A percentile compares a stretch with the other conserved stretches of the same genome.
Conservation (phyloP, 2,113 vertebrate genomes). For the Sylvia atricapilla region DNA sequence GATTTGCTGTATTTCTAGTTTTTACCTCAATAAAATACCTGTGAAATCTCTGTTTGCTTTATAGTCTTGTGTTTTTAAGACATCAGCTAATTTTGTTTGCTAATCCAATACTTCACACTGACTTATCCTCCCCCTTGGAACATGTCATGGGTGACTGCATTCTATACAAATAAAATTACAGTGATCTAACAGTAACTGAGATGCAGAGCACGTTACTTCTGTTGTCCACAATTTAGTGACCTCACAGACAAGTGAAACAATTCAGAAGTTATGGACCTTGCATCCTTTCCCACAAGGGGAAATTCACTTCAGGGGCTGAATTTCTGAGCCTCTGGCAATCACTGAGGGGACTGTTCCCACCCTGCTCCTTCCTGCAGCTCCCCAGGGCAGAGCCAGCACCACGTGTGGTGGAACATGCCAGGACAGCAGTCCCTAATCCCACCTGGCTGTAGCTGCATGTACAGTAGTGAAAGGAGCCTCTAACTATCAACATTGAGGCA, state of each 20-base stretch:
- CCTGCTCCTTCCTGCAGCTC: background rate
- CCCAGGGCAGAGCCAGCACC: background rate
- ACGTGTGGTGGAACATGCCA: accelerated
- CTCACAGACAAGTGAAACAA: background rate
- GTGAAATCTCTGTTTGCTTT: background rate
- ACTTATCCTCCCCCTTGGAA: background rate
- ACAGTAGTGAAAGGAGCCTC: background rate
- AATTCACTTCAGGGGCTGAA: background rate
- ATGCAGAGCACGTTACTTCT: background rate
- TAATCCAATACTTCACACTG: background rate
- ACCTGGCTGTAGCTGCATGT: background rate
- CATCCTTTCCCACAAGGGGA: background rate
- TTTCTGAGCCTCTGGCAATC: background rate
- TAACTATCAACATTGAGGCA: background rate
- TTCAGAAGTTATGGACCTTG: background rate
- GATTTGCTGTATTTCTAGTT: background rate
- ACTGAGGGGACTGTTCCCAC: accelerated
- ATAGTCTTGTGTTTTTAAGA: background rate
- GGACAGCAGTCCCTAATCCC: background rate
- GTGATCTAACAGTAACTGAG: background rate
- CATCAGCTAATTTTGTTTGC: background rate
- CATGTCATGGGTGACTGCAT: background rate
- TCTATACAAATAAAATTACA: background rate
- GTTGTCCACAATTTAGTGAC: background rate
- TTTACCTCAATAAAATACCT: background rate